Conservation (phyloP, 2,888 invertebrate species). For the Eulithis prunata region DNA sequence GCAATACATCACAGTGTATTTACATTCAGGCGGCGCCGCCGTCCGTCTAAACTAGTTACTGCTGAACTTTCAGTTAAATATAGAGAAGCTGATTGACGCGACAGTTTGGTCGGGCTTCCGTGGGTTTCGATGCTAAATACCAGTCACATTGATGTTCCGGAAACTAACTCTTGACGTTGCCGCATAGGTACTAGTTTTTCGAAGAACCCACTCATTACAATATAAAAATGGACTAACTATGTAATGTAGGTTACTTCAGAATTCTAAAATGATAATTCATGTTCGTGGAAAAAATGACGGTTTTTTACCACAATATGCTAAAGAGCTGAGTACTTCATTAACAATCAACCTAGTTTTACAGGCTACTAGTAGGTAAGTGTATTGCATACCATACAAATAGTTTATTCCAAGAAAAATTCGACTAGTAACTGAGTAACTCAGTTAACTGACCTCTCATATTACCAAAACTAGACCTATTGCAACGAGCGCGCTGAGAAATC, state of each 20-base stretch:
- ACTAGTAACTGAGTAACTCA: not conserved
- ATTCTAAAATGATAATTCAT: no score
- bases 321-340: no score
- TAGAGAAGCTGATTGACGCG: conserved; percentile 56
- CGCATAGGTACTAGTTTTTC: no score
- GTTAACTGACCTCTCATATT: no score
- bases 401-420: not conserved
- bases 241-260: no score
- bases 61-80: conserved; percentile 57
- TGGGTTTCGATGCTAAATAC: conserved; percentile 22
- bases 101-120: conserved; percentile 38
- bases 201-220: no score
- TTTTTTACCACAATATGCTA: no score
- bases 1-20: conserved; percentile 40
- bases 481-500: not conserved
- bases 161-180: not conserved
- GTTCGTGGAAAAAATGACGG: no score
- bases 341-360: not conserved
- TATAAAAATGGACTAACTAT: no score
- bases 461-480: not conserved
- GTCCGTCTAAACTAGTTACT: conserved; percentile 55
- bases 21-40: conserved; percentile 45
- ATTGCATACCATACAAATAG: not conserved
- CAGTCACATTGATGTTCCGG: not conserved
- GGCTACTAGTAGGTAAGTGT: not conserved